Base-by-base conservation (phyloP, 2,797 vertebrate species). In the Xenentodon cancila region DNA sequence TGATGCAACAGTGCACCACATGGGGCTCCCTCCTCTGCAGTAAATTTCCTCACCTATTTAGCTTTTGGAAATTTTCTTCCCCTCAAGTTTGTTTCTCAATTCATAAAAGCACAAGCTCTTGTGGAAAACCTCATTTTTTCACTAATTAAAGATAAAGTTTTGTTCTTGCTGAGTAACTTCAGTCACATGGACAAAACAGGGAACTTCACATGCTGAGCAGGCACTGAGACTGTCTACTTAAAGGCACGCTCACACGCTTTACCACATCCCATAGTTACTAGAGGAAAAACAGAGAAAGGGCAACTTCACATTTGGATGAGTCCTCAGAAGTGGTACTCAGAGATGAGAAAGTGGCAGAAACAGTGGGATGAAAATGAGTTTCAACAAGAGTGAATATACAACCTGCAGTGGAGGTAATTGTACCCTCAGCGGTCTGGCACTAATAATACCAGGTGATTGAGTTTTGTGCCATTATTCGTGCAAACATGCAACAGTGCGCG, bases 131-230 rank as follows among this genome's bases (percentile, higher is more conserved):
- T 53, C 18, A 9, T 9, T 53, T 53, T 32, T 17, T 5, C 13
- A 40, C 3, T 22, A 8, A n/a, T 3, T 16, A 20, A 63, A 46
- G 15, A 37, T 17, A 34, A 32, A 18, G 19, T 34, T 32, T 17
- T 8, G 32, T 9, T 32, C 16, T 17, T 11, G 7, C 1, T 1
- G 9, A n/a, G 37, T 0, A 30, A 61, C 42, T 7, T 22, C 25
- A 56, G 50, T 75, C 50, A 73, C 48, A 56, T 49, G 43, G 55
- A 25, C 13, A 2, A 63, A 75, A 72, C 7, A 5, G 40, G 51
- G 57, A 82, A 80, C 32, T 37, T 43, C 20, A 70, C 11, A 30
- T 15, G 51, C 32, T 53, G 34, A 50, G 47, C 34, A 42, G 32
- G 5, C 42, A 46, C 7, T 16, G 22, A 7, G 2, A 9, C 7